These are phyloP conservation scores for Drosophila hamatofila DNA, from an alignment of 2,888 invertebrate species.

Conservation along the genomic window DNA sequence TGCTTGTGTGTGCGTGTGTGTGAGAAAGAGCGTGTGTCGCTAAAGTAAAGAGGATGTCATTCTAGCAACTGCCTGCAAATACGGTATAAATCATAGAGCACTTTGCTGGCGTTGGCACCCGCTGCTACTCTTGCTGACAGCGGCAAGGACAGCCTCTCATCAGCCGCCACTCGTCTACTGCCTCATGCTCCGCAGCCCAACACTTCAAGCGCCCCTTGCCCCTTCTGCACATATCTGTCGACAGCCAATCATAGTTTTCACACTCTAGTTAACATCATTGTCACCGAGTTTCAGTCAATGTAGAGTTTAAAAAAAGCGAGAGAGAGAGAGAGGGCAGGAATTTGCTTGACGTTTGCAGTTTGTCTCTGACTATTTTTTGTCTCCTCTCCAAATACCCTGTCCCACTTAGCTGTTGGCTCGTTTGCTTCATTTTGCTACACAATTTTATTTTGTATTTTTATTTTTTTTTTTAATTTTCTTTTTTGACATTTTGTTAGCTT, in stretches of 20 bases:
- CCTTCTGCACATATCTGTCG: constrained; percentile 43
- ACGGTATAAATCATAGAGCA: constrained; percentile 64
- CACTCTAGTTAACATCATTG: constrained; percentile 82
- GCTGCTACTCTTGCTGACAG: constrained; percentile 15
- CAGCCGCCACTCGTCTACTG: constrained; percentile 21
- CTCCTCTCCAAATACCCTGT: background rate
- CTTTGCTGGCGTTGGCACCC: constrained; percentile 47
- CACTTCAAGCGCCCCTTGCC: background rate
- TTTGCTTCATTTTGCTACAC: constrained; percentile 44
- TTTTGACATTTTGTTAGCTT: constrained; percentile 59
- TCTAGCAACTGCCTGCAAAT: constrained; percentile 44
- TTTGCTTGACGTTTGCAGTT: constrained; percentile 75
- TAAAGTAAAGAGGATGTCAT: constrained; percentile 23
- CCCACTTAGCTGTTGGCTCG: background rate
- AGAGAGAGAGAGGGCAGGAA: constrained; percentile 17
- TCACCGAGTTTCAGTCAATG: constrained; percentile 71
- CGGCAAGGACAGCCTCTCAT: constrained; percentile 41
- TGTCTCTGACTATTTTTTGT: constrained; percentile 26
- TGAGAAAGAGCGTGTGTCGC: background rate
- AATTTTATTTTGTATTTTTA: constrained; percentile 69
- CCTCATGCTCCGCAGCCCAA: background rate
- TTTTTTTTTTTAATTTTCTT: constrained; percentile 29
- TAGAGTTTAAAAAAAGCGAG: constrained; percentile 28
- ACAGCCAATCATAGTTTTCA: constrained; percentile 81
- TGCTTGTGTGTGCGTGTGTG: background rate